Evolutionary conservation across 2,888 invertebrate species (phyloP).

Genomic region (Rhorus exstirpatorius): DNA sequence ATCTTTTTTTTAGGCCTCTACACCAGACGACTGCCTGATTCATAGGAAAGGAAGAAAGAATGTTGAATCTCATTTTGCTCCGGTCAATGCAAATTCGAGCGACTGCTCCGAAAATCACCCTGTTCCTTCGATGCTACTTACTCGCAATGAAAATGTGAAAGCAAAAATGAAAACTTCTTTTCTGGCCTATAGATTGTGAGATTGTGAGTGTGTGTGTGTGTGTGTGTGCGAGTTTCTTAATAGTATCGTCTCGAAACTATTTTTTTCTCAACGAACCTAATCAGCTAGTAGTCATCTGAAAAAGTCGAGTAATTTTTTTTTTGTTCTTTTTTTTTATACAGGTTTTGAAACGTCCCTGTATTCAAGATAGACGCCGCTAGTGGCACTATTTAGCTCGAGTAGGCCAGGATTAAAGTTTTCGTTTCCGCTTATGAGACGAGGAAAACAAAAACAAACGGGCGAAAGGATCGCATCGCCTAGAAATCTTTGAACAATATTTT

Average conservation of each 20-base stretch:
- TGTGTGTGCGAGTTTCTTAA: no score
- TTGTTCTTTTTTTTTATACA: background rate
- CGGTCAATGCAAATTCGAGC: background rate
- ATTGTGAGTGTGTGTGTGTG: no score
- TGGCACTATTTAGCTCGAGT: background rate
- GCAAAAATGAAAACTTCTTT: constrained; percentile 46
- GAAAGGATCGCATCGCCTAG: background rate
- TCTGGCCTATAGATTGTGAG: constrained; percentile 28
- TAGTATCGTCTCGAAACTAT: constrained; percentile 6
- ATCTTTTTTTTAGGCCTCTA: no score
- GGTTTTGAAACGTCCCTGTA: background rate
- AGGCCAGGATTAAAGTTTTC: constrained; percentile 46
- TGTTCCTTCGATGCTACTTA: constrained; percentile 36
- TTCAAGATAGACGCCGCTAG: background rate
- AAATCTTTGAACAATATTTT: background rate
- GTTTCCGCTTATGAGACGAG: constrained; percentile 32
- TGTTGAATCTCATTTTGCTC: constrained; percentile 23
- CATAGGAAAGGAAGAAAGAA: constrained; percentile 1
- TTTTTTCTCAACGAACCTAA: constrained; percentile 38
- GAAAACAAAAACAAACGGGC: background rate
- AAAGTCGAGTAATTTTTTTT: constrained; percentile 49
- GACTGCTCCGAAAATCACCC: background rate
- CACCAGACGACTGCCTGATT: no score
- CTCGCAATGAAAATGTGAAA: constrained; percentile 29
- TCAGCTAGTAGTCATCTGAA: constrained; percentile 39